These are phyloP conservation scores for Pseudococcus jackbeardsleyi DNA, from an alignment of 2,888 invertebrate species.

Conservation along the genomic window DNA sequence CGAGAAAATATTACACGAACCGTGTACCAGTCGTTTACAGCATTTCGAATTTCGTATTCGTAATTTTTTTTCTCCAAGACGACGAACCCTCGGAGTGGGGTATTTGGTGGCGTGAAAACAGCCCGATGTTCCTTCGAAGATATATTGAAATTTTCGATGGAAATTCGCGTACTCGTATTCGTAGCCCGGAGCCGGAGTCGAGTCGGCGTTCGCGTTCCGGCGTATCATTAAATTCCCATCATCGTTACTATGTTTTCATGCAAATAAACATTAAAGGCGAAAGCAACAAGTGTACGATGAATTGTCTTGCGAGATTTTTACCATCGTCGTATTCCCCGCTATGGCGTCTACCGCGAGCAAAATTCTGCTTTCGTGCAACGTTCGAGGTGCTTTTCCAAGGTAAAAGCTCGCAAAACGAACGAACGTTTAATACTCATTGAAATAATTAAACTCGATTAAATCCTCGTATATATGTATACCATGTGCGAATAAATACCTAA, in stretches of 20 bases:
- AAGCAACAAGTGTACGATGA: slow-evolving; percentile 20
- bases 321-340: neutral
- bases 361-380: neutral
- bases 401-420: neutral
- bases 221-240: slow-evolving; percentile 32
- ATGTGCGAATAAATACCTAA: slow-evolving; percentile 1
- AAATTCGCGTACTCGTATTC: neutral
- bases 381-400: neutral
- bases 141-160: slow-evolving; percentile 33
- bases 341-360: neutral
- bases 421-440: slow-evolving; percentile 5
- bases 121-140: neutral
- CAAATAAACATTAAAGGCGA: slow-evolving; percentile 5
- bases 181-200: neutral
- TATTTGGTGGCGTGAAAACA: neutral
- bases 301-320: slow-evolving; percentile 27
- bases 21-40: neutral
- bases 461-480: neutral
- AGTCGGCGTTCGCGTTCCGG: neutral
- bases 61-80: neutral
- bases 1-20: too few relatives aligned
- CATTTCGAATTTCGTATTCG: neutral
- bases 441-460: slow-evolving; percentile 11
- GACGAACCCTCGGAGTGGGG: neutral
- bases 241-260: slow-evolving; percentile 25